Evolutionary conservation across 2,888 invertebrate species (phyloP).

Genomic region (Polyommatus icarus): DNA sequence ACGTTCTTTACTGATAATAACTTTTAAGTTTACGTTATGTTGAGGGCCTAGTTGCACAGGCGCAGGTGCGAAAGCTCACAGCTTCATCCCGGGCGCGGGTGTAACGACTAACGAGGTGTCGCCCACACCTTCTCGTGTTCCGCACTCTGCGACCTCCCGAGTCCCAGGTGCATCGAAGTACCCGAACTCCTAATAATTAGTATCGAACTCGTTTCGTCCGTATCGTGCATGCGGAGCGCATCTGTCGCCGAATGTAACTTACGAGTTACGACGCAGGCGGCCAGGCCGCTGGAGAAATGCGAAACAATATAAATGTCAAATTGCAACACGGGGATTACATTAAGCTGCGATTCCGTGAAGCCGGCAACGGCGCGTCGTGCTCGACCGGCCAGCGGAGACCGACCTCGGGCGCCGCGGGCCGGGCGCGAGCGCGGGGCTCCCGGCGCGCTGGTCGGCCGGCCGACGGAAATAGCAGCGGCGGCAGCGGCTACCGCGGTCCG

Average conservation of each 20-base stretch:
- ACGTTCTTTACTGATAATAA: no score
- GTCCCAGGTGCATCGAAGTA: background rate
- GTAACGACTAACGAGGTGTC: background rate
- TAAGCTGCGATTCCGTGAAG: slow-evolving; percentile 24
- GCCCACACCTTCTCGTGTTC: background rate
- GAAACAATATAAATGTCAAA: slow-evolving; percentile 25
- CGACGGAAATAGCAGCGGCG: slow-evolving; percentile 4
- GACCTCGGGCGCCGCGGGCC: background rate
- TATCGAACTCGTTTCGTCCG: background rate
- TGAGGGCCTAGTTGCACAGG: background rate
- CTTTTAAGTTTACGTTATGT: no score
- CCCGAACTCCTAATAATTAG: background rate
- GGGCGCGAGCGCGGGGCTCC: background rate
- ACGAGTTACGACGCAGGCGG: slow-evolving; percentile 5
- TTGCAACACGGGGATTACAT: slow-evolving; percentile 13
- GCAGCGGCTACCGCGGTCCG: background rate
- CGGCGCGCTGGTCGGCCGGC: background rate
- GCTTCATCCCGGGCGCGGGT: no score
- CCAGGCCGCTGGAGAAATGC: slow-evolving; percentile 12
- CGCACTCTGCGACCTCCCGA: background rate
- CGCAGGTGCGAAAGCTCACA: no score
- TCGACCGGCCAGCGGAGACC: background rate
- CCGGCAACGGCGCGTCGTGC: background rate
- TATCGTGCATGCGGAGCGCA: background rate
- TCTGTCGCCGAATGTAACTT: slow-evolving; percentile 23